Evolutionary conservation across 92 coral and sea anemone species (phyloP).

Genomic region (Plumapathes pennacea): DNA sequence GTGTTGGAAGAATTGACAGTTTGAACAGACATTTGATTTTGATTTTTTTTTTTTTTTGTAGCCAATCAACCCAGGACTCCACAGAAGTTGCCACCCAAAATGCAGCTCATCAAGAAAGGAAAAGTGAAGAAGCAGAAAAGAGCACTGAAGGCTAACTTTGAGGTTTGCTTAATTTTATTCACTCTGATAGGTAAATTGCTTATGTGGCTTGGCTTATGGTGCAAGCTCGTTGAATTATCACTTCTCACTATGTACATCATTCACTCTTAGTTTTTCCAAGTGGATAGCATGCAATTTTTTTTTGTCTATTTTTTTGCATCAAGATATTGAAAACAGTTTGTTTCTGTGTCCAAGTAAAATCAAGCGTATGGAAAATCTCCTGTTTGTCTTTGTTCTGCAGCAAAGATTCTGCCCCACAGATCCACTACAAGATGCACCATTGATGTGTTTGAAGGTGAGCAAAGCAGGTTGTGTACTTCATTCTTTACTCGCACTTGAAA

Average conservation of each 20-base stretch:
- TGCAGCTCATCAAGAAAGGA: slow-evolving; percentile 83
- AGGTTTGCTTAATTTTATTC: slow-evolving; percentile 30
- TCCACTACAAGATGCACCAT: slow-evolving; percentile 64
- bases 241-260: no score
- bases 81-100: slow-evolving; percentile 75
- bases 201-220: no score
- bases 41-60: neutral
- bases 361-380: slow-evolving; percentile 2
- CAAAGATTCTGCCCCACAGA: slow-evolving; percentile 68
- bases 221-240: no score
- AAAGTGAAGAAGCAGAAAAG: slow-evolving; percentile 76
- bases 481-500: no score
- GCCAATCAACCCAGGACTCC: slow-evolving; percentile 83
- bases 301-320: no score
- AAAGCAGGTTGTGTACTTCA: no score
- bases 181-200: neutral
- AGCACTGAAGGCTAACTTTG: slow-evolving; percentile 82
- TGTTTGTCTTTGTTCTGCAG: slow-evolving; percentile 17
- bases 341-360: no score
- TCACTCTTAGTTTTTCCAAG: no score
- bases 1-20: no score
- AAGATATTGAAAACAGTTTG: no score
- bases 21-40: no score
- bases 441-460: slow-evolving; percentile 60
- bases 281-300: no score